Evolutionary conservation across 2,797 vertebrate species (phyloP).

Genomic region (Acanthurus tractus): DNA sequence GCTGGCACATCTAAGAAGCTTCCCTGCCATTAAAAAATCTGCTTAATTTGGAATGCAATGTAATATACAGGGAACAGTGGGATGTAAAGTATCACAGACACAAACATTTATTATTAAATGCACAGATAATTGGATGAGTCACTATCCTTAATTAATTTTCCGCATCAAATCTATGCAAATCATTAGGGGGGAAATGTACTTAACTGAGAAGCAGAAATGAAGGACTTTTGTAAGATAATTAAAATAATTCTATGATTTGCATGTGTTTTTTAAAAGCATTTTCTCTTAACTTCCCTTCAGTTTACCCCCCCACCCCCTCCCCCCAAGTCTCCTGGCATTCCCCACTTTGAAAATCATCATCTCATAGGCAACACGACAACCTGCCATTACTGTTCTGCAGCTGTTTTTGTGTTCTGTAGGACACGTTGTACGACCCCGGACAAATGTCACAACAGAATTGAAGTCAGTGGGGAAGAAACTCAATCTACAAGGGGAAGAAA

Average conservation of each 20-base stretch:
- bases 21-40: background rate
- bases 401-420: background rate
- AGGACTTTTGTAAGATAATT: background rate
- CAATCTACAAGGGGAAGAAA: conserved; percentile 48
- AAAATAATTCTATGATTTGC: too few relatives aligned
- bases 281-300: background rate
- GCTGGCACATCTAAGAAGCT: background rate
- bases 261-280: too few relatives aligned
- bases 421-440: conserved; percentile 12
- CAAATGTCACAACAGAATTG: conserved; percentile 36
- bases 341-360: too few relatives aligned
- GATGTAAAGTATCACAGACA: background rate
- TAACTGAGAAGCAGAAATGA: background rate
- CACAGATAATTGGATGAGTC: background rate
- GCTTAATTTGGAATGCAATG: background rate
- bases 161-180: background rate
- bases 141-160: background rate
- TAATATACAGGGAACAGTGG: background rate
- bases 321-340: too few relatives aligned
- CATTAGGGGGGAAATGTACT: too few relatives aligned
- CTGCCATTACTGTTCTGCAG: background rate
- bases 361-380: too few relatives aligned
- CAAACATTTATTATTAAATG: background rate
- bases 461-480: conserved; percentile 45
- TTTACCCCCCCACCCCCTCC: too few relatives aligned